phyloP scores from a whole-genome alignment of 2,888 invertebrate genomes.

The Drosophila formosana region DNA sequence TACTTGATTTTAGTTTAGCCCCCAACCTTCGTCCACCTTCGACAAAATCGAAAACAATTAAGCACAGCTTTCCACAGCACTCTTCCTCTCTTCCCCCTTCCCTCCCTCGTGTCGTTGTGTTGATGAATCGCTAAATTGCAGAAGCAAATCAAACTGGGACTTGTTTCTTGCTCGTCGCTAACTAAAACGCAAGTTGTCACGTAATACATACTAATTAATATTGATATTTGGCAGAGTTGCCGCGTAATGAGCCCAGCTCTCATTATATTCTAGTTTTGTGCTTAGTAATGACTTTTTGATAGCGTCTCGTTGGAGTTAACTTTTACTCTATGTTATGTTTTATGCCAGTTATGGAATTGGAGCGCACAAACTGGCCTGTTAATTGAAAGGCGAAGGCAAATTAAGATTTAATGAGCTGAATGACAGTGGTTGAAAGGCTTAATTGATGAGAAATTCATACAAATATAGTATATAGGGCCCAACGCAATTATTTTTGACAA shows the following conservation, averaged over 20 bases:
- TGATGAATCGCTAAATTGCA: conserved; percentile 64
- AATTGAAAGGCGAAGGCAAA: conserved; percentile 49
- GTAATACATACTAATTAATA: conserved; percentile 79
- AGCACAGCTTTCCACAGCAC: conserved; percentile 49
- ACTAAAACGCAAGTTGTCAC: conserved; percentile 67
- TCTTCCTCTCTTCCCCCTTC: background rate
- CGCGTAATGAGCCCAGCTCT: conserved; percentile 38
- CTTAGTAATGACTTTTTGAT: conserved; percentile 75
- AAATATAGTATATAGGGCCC: background rate
- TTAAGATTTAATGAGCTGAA: conserved; percentile 55
- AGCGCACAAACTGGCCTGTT: conserved; percentile 34
- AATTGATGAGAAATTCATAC: conserved; percentile 7
- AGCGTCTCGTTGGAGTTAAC: conserved; percentile 40
- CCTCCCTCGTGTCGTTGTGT: conserved; percentile 6
- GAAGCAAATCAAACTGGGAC: conserved; percentile 9
- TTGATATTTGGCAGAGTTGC: conserved; percentile 62
- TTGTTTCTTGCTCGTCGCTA: background rate
- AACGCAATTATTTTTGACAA: background rate
- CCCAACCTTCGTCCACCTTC: conserved; percentile 10
- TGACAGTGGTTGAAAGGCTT: conserved; percentile 23
- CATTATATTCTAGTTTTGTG: conserved; percentile 63
- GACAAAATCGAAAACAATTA: conserved; percentile 79
- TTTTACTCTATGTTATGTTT: conserved; percentile 4
- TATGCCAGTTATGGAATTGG: conserved; percentile 24
- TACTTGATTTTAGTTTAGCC: conserved; percentile 62